Conservation (phyloP, 1,140 invertebrate species). For the Lepidotrigona ventralis region DNA sequence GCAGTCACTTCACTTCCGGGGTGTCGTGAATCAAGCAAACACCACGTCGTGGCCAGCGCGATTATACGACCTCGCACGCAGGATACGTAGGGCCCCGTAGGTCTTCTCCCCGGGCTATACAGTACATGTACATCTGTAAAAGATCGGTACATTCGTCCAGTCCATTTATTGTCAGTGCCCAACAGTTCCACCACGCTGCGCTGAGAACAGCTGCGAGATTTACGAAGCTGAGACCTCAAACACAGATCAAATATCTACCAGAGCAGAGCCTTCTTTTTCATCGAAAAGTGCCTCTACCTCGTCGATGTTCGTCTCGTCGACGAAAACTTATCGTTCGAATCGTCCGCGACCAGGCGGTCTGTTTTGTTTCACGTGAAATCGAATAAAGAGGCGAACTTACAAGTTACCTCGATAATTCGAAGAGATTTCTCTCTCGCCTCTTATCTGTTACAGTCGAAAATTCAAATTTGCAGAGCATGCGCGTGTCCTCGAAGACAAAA, state of each 20-base stretch:
- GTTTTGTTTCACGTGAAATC: not conserved
- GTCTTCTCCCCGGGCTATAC: conserved; percentile 37
- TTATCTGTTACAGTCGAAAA: not conserved
- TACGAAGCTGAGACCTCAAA: conserved; percentile 13
- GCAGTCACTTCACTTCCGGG: conserved; percentile 59
- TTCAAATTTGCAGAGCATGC: not conserved
- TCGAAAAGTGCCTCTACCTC: too few relatives aligned
- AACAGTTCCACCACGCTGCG: conserved; percentile 15
- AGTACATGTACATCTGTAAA: conserved; percentile 44
- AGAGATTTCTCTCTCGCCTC: not conserved
- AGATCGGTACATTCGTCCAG: conserved; percentile 35
- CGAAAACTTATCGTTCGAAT: conserved; percentile 1
- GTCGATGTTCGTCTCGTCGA: not conserved
- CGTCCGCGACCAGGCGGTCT: not conserved
- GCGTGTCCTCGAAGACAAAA: not conserved
- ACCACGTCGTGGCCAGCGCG: conserved; percentile 47
- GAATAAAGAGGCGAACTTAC: not conserved
- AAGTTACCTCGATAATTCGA: not conserved
- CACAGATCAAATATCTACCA: conserved; percentile 30
- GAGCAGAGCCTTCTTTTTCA: not conserved
- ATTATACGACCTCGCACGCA: conserved; percentile 48
- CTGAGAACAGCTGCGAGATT: conserved; percentile 28
- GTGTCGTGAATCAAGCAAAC: conserved; percentile 64
- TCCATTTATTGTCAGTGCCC: conserved; percentile 41
- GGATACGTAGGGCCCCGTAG: conserved; percentile 45